Evolutionary conservation across 2,797 vertebrate species (phyloP), one percentile per base, ranked within the genome.

Genomic region (Peromyscus aztecus): DNA sequence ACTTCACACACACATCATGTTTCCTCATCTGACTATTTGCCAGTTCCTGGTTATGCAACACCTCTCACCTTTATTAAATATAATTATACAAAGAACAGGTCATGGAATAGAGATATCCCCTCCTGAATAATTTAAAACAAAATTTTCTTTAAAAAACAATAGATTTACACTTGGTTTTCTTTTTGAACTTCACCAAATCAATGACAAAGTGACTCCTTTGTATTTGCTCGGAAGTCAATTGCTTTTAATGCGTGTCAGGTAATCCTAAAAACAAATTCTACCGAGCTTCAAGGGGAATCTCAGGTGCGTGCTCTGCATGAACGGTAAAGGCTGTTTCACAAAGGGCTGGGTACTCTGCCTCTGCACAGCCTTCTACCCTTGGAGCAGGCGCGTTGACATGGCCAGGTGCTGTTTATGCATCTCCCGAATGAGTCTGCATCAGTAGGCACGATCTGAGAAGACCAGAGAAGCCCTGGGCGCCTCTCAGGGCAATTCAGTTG

Each of bases 221-320:
- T 63, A 96, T 97, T 97, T 97, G 75, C 34, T 83, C 0, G 91
- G 55, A 90, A 97, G 88, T 95, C 65, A 65, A 63, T 97, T 97
- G 27, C 89, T 98, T 98, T 97, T 92, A 96, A 98, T 0, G 5
- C 49, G 76, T 94, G 86, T 89, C 92, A 97, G 61, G 61, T 96
- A 96, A 97, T 90, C 96, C 89, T 95, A 81, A 98, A 98, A 98
- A 95, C 89, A 43, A 97, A 27, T 97, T 93, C 85, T 31, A 96
- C 65, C 94, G 95, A 86, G 86, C 49, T 52, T 11, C 96, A n/a
- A 85, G 77, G 43, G 29, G 87, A 93, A 75, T 97, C 37, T 91
- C 92, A 80, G 71, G 96, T 6, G 63, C 78, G n/a, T 76, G 57
- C 82, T 75, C 80, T 91, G 63, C 52, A 90, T 1, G 78, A 59